Base-by-base conservation (phyloP, 2,888 invertebrate genomes). In the Zygothrica quintamaculata region DNA sequence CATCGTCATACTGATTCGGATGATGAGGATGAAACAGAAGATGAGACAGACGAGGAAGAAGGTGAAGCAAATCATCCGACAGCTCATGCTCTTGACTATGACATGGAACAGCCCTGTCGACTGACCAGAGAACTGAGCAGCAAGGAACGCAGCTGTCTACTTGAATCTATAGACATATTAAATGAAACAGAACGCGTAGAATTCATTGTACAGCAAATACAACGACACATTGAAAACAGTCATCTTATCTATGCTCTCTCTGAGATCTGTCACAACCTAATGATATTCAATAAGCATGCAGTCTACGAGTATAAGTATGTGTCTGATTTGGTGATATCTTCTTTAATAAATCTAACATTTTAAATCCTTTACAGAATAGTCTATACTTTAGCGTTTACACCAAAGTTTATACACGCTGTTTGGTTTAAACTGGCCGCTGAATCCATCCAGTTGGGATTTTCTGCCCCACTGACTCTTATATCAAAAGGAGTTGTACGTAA, bases 291-390 rank as follows among this genome's bases (percentile, higher is more conserved):
- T 88, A 95, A 95, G 88, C 93, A 95, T 89, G 95, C 97, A 0
- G 93, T 97, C 74, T 96, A 96, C 89, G 96, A 96, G 88, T 96
- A 95, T 91, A 95, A 96, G 96, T 96, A 90, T 90, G 92, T 88
- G 3, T 22, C 18, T 22, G 18, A 22, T 22, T 5, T 22, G 18
- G 3, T 22, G 18, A 22, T 22, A 22, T 22, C 18, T 22, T 5
- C 5, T 22, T 22, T 22, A 5, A 22, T 22, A 22, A 3, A 9
- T 1, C 31, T 46, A 22, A 40, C 2, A 22, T 22, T 12, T 1
- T 29, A 46, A 33, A 33, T 15, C 18, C 5, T 22, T 50, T 66
- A 0, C 33, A 95, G 95, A 87, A 90, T 97, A 47, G 91, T 97
- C 1, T 96, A 96, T 89, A 95, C 95, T 47, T 90, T 97, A 74